Percentiles rank a stretch among this genome's conserved stretches.
These are phyloP conservation scores for Pseudopipra pipra DNA, from an alignment of 2,113 vertebrate genomes.

Conservation along the genomic window DNA sequence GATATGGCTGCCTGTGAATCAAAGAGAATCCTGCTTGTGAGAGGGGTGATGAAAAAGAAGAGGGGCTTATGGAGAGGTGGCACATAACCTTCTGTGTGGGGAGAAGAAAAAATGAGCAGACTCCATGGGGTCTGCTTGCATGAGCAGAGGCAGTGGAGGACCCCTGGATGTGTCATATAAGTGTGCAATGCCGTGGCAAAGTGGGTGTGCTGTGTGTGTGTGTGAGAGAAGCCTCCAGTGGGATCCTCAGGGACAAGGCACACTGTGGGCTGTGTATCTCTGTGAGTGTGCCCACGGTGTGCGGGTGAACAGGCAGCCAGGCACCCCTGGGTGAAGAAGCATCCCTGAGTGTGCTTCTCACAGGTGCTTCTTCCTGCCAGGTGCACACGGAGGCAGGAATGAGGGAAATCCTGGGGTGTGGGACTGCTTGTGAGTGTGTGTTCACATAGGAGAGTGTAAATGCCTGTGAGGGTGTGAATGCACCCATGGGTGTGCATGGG, in stretches of 20 bases:
- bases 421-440: neutral
- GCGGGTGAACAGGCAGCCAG: neutral
- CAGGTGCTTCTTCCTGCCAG: neutral
- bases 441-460: neutral
- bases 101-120: neutral
- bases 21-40: neutral
- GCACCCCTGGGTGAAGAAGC: neutral
- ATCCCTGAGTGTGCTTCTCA: neutral
- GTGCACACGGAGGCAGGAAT: neutral
- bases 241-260: neutral
- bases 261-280: neutral
- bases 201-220: too few relatives aligned
- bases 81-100: neutral
- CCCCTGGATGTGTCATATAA: neutral
- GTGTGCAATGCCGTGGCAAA: rapidly evolving
- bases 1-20: rapidly evolving
- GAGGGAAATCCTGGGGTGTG: neutral
- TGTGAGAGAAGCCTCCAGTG: neutral
- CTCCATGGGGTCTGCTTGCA: rapidly evolving
- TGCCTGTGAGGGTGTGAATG: neutral
- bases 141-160: neutral
- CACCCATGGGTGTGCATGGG: rapidly evolving
- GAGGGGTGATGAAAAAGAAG: neutral
- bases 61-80: neutral
- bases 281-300: neutral